phyloP scores from a whole-genome alignment of 2,113 vertebrate genomes.

The Lamprologus callipterus region DNA sequence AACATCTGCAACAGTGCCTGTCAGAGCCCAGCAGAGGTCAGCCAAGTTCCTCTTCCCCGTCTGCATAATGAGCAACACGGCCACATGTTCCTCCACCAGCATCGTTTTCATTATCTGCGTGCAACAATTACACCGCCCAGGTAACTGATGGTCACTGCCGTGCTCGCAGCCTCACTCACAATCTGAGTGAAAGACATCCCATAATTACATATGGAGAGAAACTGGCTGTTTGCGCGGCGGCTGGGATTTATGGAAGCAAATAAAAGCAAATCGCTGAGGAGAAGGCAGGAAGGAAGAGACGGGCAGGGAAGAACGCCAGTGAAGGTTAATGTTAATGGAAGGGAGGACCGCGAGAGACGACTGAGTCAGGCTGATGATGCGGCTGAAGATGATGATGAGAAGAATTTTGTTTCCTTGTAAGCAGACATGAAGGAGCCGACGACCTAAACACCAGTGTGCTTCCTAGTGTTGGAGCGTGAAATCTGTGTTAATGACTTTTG shows the following conservation, averaged over 20 bases:
- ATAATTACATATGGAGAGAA: neutral
- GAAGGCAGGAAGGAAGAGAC: neutral
- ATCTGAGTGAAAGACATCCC: neutral
- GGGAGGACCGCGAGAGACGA: neutral
- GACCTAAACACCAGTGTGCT: neutral
- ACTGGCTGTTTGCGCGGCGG: neutral
- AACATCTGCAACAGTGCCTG: constrained; percentile 31
- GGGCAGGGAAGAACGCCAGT: neutral
- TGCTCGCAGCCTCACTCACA: neutral
- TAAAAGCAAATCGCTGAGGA: neutral
- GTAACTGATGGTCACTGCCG: neutral
- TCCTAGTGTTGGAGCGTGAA: neutral
- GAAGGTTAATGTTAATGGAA: neutral
- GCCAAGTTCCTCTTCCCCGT: constrained; percentile 45
- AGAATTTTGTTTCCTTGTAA: neutral
- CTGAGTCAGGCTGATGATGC: neutral
- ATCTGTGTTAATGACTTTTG: neutral
- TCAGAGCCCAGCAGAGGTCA: constrained; percentile 65
- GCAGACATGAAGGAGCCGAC: neutral
- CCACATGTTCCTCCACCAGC: neutral
- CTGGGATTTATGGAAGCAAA: neutral
- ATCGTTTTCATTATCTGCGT: constrained; percentile 11
- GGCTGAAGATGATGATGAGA: neutral
- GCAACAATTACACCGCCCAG: neutral
- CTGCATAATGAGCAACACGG: neutral